Evolutionary conservation across 2,888 invertebrate genomes (phyloP).

Genomic region (Tenthredo amoena): DNA sequence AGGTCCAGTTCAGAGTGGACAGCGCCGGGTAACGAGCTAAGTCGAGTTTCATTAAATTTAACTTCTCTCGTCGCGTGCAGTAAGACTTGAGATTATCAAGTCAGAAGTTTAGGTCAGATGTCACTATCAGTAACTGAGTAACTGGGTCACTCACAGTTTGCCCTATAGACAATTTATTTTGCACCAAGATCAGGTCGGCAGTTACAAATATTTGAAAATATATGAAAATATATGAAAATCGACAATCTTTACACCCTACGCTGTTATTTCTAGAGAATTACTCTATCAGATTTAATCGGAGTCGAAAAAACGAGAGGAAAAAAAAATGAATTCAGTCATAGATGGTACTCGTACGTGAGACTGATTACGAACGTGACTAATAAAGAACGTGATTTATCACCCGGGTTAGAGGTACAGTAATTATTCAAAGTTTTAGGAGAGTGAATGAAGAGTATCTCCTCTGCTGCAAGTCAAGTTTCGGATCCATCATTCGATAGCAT

Average conservation of each 20-base stretch:
- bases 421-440: constrained; percentile 9
- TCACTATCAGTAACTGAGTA: neutral
- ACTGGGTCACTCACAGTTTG: neutral
- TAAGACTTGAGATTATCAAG: constrained; percentile 24
- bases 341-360: neutral
- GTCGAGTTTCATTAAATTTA: constrained; percentile 53
- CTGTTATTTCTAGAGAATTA: neutral
- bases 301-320: neutral
- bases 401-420: neutral
- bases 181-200: neutral
- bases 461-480: neutral
- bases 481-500: constrained; percentile 17
- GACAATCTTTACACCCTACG: neutral
- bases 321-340: neutral
- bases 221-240: neutral
- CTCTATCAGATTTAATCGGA: neutral
- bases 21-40: constrained; percentile 47
- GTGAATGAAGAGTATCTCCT: neutral
- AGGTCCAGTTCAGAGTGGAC: constrained; percentile 52
- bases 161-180: neutral
- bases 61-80: constrained; percentile 29
- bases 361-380: constrained; percentile 11
- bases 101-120: constrained; percentile 11
- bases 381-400: constrained; percentile 15
- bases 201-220: neutral